Evolutionary conservation across 2,113 vertebrate genomes (phyloP).

Genomic region (Petaurus breviceps): DNA sequence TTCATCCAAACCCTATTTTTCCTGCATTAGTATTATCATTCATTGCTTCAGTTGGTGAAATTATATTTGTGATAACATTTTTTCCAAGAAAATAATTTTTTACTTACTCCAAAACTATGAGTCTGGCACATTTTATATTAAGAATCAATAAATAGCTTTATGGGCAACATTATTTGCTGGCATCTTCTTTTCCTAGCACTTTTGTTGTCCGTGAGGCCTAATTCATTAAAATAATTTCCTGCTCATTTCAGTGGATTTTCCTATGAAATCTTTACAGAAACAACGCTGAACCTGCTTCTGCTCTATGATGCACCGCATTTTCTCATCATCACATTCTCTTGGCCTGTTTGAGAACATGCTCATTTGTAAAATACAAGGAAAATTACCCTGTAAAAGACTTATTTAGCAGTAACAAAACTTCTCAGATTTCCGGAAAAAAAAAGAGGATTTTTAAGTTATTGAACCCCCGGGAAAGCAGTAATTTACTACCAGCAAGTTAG

Average conservation of each 20-base stretch:
- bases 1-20: conserved; percentile 13
- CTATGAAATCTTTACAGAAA: background rate
- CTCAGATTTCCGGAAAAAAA: conserved; percentile 68
- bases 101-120: conserved; percentile 55
- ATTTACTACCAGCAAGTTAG: conserved; percentile 77
- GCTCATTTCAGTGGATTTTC: background rate
- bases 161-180: conserved; percentile 49
- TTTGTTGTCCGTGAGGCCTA: background rate
- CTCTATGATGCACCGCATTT: background rate
- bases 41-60: background rate
- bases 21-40: background rate
- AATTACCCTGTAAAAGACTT: conserved; percentile 65
- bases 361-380: conserved; percentile 59
- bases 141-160: conserved; percentile 45
- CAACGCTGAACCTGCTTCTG: fast-evolving
- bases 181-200: conserved; percentile 24
- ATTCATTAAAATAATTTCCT: conserved; percentile 41
- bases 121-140: conserved; percentile 43
- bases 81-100: conserved; percentile 60
- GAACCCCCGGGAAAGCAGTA: conserved; percentile 76
- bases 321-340: background rate
- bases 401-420: conserved; percentile 74
- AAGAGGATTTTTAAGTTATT: conserved; percentile 68
- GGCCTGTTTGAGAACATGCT: conserved; percentile 43
- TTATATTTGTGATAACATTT: conserved; percentile 22